A percentile compares a stretch with the other conserved stretches of the same genome.
phyloP scores from a whole-genome alignment of 2,113 vertebrate species.

The Python bivittatus region DNA sequence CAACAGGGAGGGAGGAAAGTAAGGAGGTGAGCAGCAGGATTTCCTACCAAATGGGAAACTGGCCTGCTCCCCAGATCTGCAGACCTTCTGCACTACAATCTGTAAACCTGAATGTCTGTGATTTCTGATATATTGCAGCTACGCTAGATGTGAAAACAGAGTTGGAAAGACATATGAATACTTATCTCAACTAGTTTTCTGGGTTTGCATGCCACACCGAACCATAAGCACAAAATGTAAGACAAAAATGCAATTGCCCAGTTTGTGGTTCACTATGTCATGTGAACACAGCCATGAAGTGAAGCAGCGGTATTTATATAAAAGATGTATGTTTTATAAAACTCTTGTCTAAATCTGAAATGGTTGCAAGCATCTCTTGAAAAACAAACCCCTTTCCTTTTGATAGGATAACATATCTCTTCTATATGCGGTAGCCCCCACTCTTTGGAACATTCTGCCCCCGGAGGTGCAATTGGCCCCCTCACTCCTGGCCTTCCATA shows the following conservation, averaged over 20 bases:
- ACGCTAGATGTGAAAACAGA: neutral
- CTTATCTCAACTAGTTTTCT: neutral
- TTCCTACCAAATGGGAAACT: neutral
- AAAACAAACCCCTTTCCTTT: neutral
- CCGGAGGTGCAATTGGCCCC: too few relatives aligned
- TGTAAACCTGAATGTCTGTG: neutral
- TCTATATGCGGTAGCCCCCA: too few relatives aligned
- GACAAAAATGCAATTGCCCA: neutral
- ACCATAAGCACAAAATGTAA: neutral
- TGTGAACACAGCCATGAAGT: neutral
- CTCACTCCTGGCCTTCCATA: too few relatives aligned
- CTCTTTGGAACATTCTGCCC: too few relatives aligned
- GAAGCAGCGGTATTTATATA: neutral
- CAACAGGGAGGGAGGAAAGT: neutral
- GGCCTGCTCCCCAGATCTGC: neutral
- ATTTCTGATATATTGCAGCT: neutral
- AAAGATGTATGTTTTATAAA: neutral
- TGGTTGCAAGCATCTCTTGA: neutral
- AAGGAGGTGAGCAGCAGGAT: neutral
- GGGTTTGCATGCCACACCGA: neutral
- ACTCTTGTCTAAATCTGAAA: neutral
- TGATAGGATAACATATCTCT: neutral
- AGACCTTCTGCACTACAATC: neutral
- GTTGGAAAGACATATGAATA: neutral
- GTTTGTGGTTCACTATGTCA: neutral